phyloP scores from a whole-genome alignment of 2,113 vertebrate genomes.

The Ciconia maguari region DNA sequence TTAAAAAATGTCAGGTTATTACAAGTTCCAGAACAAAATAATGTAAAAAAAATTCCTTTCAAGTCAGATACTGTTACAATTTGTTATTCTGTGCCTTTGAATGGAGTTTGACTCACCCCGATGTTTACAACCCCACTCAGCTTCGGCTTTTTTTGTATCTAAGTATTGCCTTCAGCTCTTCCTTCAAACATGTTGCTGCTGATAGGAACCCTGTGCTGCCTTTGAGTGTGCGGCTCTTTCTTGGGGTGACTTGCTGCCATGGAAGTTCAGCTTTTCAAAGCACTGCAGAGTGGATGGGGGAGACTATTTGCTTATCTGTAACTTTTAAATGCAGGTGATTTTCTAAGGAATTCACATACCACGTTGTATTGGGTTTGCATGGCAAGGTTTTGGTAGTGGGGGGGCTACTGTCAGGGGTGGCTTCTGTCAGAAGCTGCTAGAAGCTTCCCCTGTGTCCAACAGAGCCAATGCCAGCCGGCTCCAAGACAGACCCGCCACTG shows the following conservation, averaged over 20 bases:
- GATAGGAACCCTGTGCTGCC: not conserved
- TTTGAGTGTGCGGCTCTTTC: not conserved
- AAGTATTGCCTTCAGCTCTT: constrained; percentile 2
- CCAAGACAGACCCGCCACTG: not conserved
- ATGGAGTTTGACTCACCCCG: not conserved
- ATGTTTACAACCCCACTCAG: not conserved
- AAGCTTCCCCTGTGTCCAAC: not conserved
- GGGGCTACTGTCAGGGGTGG: not conserved
- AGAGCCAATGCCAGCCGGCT: not conserved
- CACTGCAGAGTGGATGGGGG: not conserved
- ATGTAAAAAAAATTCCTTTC: not conserved
- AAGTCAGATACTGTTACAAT: not conserved
- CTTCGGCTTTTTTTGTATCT: not conserved
- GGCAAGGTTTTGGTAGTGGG: not conserved
- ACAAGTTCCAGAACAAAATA: constrained; percentile 10
- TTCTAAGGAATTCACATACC: not conserved
- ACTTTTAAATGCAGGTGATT: not conserved
- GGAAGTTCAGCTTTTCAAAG: not conserved
- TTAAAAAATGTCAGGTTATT: constrained; percentile 35
- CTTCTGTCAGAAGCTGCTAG: not conserved
- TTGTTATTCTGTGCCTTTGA: not conserved
- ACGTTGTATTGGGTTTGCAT: not conserved
- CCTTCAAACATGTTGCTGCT: not conserved
- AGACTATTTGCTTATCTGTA: not conserved
- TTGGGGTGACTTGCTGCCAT: not conserved